Conservation (phyloP, 2,113 vertebrate genomes). For the Brienomyrus brachyistius region DNA sequence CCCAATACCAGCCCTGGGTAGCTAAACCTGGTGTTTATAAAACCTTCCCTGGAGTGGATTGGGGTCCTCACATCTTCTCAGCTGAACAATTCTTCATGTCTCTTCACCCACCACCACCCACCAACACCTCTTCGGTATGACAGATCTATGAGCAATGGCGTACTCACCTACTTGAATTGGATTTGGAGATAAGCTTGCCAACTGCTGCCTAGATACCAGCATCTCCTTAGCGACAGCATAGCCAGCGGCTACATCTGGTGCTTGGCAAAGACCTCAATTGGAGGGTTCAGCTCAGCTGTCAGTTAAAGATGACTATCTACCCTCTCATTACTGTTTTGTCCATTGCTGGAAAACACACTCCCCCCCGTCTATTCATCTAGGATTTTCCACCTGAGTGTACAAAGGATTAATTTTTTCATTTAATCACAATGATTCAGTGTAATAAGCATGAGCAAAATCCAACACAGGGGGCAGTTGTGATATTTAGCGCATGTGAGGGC, state of each 20-base stretch:
- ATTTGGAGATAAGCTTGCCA: conserved; percentile 49
- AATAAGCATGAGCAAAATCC: neutral
- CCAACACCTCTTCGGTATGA: conserved; percentile 13
- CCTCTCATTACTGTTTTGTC: conserved; percentile 56
- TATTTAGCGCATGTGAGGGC: conserved; percentile 34
- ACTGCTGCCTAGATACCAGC: conserved; percentile 54
- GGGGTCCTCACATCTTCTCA: conserved; percentile 29
- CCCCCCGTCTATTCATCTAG: conserved; percentile 43
- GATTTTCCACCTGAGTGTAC: conserved; percentile 31
- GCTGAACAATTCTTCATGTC: conserved; percentile 22
- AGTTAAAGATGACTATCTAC: conserved; percentile 49
- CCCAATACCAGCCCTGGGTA: neutral
- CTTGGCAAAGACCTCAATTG: conserved; percentile 50
- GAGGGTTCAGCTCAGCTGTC: conserved; percentile 62
- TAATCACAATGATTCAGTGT: conserved; percentile 2
- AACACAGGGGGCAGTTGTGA: conserved; percentile 9
- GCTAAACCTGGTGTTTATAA: neutral
- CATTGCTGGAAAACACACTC: conserved; percentile 40
- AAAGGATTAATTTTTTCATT: conserved; percentile 27
- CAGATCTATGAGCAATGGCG: neutral
- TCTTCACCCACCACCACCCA: neutral
- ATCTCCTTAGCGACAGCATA: conserved; percentile 60
- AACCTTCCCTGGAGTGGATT: neutral
- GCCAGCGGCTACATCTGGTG: conserved; percentile 47
- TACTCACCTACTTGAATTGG: conserved; percentile 44